These are phyloP conservation scores for Catharus bicknelli DNA, from an alignment of 2,113 vertebrate species.

Conservation along the genomic window DNA sequence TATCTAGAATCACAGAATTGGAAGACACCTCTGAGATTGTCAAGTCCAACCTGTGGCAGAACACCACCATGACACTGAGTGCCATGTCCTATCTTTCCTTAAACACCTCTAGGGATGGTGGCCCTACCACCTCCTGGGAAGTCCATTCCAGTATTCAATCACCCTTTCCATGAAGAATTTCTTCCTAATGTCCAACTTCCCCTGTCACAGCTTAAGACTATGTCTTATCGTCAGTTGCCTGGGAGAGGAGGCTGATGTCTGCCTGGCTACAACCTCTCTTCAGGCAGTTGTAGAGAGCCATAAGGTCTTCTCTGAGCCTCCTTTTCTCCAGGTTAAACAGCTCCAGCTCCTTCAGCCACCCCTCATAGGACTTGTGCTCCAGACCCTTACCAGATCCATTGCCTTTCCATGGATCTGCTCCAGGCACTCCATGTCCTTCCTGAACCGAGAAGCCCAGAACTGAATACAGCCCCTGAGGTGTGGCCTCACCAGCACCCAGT, in stretches of 20 bases:
- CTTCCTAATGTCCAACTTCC: not conserved
- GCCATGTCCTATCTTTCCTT: not conserved
- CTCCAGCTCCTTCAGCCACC: not conserved
- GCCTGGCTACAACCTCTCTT: not conserved
- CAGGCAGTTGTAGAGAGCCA: not conserved
- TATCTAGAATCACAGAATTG: not conserved
- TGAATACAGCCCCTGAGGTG: not conserved
- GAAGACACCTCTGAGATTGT: rapidly evolving
- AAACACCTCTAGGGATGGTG: not conserved
- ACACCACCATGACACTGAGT: not conserved
- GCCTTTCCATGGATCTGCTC: not conserved
- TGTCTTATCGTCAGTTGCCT: rapidly evolving
- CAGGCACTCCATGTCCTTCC: not conserved
- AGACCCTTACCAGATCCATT: not conserved
- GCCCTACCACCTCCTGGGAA: not conserved
- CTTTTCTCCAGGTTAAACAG: not conserved
- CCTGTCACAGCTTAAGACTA: not conserved
- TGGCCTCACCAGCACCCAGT: not conserved
- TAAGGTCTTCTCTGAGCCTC: not conserved
- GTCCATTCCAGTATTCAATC: not conserved
- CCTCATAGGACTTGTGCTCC: not conserved
- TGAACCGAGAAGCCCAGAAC: not conserved
- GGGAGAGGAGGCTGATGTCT: not conserved
- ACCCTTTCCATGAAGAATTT: not conserved
- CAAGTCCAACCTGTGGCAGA: not conserved